phyloP scores from a whole-genome alignment of 2,888 invertebrate genomes.

The Shargacucullia verbasci region DNA sequence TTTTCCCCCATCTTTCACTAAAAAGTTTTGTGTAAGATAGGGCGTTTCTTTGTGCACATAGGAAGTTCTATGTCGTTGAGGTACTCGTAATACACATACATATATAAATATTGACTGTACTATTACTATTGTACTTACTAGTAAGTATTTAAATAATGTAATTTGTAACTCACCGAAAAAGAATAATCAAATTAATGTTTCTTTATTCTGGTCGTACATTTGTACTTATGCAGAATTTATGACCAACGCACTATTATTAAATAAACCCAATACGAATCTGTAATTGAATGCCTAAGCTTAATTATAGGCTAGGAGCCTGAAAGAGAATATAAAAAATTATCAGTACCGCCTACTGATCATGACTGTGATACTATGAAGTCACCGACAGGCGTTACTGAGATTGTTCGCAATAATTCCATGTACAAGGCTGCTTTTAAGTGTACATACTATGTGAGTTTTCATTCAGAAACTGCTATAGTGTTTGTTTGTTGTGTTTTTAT shows the following conservation, averaged over 20 bases:
- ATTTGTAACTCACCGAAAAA: background rate
- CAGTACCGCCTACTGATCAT: slow-evolving; percentile 36
- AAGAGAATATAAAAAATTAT: slow-evolving; percentile 37
- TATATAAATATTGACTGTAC: too few species aligned
- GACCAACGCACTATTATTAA: slow-evolving; percentile 16
- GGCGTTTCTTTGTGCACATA: slow-evolving; percentile 18
- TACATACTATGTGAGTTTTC: too few species aligned
- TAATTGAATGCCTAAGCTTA: slow-evolving; percentile 31
- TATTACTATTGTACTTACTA: too few species aligned
- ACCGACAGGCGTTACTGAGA: background rate
- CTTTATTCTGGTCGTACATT: background rate
- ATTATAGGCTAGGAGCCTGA: slow-evolving; percentile 34
- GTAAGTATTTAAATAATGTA: background rate
- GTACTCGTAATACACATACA: too few species aligned
- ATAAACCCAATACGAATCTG: slow-evolving; percentile 13
- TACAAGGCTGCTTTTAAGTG: slow-evolving; percentile 40
- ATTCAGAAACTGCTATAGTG: slow-evolving; percentile 26
- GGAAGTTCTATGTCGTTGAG: background rate
- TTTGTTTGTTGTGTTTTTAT: slow-evolving; percentile 28
- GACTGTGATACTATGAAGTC: slow-evolving; percentile 9
- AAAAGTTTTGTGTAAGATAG: slow-evolving; percentile 37
- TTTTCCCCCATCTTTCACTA: slow-evolving; percentile 42
- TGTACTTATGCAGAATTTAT: slow-evolving; percentile 12
- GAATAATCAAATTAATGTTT: slow-evolving; percentile 4
- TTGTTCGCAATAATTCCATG: background rate